Conservation (phyloP, 1,140 invertebrate species). For the Euura lappo region DNA sequence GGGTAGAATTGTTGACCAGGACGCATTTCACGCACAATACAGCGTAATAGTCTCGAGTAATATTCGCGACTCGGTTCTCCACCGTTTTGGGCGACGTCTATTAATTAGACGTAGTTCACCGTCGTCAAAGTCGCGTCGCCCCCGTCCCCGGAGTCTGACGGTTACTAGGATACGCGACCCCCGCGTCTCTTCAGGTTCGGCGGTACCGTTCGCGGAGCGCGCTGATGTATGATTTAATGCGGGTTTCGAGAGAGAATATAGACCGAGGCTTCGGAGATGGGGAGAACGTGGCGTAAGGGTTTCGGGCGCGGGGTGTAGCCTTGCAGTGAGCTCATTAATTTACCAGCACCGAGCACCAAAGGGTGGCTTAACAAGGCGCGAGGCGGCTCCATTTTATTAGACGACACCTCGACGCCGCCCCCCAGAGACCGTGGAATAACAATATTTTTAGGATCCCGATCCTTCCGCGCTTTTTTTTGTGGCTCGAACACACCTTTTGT, state of each 20-base stretch:
- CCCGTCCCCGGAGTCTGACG: slow-evolving; percentile 24
- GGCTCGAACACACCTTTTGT: no score
- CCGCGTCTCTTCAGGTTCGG: background rate
- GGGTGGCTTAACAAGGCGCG: slow-evolving; percentile 56
- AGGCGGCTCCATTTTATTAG: slow-evolving; percentile 52
- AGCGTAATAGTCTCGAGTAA: background rate
- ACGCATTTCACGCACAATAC: no score
- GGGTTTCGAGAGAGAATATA: slow-evolving; percentile 44
- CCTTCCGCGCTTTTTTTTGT: no score
- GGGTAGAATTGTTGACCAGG: no score
- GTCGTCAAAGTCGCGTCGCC: slow-evolving; percentile 5
- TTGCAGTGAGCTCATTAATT: slow-evolving; percentile 60
- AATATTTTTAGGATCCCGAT: no score
- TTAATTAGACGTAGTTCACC: slow-evolving; percentile 7
- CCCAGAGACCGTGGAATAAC: no score
- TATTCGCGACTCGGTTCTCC: background rate
- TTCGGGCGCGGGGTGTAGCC: slow-evolving; percentile 47
- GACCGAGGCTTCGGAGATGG: slow-evolving; percentile 38
- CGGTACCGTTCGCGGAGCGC: slow-evolving; percentile 29
- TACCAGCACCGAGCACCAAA: slow-evolving; percentile 50
- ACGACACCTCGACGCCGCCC: slow-evolving; percentile 37
- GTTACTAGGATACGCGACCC: slow-evolving; percentile 46
- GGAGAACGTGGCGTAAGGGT: slow-evolving; percentile 48
- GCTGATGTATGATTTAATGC: slow-evolving; percentile 58
- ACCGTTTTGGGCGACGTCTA: slow-evolving; percentile 1